Evolutionary conservation across 2,888 invertebrate genomes (phyloP).

Genomic region (Lacanobia oleracea): DNA sequence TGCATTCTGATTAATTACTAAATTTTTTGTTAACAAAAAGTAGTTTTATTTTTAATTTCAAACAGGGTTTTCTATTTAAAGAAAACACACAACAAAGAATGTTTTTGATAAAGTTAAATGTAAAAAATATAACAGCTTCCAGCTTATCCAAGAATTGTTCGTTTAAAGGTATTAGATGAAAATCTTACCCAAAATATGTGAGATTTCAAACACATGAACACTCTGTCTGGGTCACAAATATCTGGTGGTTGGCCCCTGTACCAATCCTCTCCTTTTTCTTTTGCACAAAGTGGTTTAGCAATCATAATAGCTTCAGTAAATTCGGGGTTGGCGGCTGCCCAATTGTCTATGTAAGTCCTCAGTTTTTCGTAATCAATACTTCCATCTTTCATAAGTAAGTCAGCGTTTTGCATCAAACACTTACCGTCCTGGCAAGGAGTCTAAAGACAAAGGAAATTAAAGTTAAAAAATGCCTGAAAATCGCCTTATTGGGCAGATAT

Average conservation of each 20-base stretch:
- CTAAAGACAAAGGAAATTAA: slow-evolving; percentile 1
- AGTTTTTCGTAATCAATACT: slow-evolving; percentile 73
- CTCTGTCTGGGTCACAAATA: slow-evolving; percentile 76
- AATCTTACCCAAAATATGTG: slow-evolving; percentile 64
- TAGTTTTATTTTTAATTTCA: too few relatives aligned
- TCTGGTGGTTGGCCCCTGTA: slow-evolving; percentile 65
- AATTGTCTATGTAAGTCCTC: slow-evolving; percentile 69
- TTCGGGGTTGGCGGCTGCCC: slow-evolving; percentile 69
- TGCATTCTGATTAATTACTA: too few relatives aligned
- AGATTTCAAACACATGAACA: slow-evolving; percentile 78
- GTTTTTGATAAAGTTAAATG: too few relatives aligned
- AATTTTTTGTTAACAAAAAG: too few relatives aligned
- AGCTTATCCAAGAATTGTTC: too few relatives aligned
- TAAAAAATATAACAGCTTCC: too few relatives aligned
- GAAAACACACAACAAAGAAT: too few relatives aligned
- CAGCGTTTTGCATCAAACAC: slow-evolving; percentile 77
- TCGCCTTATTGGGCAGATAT: neutral
- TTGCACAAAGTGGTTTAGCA: slow-evolving; percentile 64
- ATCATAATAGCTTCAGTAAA: slow-evolving; percentile 70
- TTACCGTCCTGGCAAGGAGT: slow-evolving; percentile 35
- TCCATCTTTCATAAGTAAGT: slow-evolving; percentile 72
- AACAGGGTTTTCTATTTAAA: too few relatives aligned
- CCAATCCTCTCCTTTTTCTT: slow-evolving; percentile 63
- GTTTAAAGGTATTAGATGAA: too few relatives aligned
- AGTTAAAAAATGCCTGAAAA: neutral